Conservation (phyloP, 2,113 vertebrate genomes). For the Chaenocephalus aceratus region DNA sequence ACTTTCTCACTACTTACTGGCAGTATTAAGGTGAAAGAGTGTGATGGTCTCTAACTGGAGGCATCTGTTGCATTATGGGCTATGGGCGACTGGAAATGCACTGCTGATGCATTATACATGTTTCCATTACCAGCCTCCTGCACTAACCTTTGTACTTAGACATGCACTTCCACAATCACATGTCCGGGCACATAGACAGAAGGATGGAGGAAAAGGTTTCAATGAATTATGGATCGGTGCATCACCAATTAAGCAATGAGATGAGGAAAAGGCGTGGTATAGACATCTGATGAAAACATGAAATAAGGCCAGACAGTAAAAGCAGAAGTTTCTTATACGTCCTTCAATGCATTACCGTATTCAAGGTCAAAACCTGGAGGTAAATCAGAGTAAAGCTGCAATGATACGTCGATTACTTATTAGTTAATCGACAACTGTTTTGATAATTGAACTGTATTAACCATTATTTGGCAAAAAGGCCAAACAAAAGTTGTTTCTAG, state of each 20-base stretch:
- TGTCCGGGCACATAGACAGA: constrained; percentile 20
- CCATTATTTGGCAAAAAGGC: not conserved
- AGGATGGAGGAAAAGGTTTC: constrained; percentile 22
- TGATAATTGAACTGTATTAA: not conserved
- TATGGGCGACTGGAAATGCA: constrained; percentile 37
- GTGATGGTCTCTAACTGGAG: constrained; percentile 8
- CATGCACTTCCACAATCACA: not conserved
- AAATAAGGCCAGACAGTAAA: constrained; percentile 20
- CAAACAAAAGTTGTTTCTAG: not conserved
- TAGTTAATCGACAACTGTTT: not conserved
- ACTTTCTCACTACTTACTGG: not conserved
- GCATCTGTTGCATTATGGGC: constrained; percentile 43
- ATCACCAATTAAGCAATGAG: constrained; percentile 33
- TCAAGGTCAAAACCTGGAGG: no score
- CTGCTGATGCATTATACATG: constrained; percentile 71
- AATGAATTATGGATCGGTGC: constrained; percentile 65
- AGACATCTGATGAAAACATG: not conserved
- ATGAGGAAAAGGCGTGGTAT: not conserved
- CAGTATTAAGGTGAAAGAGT: not conserved
- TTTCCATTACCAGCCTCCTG: constrained; percentile 59
- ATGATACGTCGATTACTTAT: not conserved
- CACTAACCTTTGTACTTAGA: constrained; percentile 41
- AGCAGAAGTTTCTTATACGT: not conserved
- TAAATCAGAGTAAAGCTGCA: not conserved
- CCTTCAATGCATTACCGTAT: not conserved